Conservation (phyloP, 2,888 invertebrate genomes). For the Yponomeuta plumbellus region DNA sequence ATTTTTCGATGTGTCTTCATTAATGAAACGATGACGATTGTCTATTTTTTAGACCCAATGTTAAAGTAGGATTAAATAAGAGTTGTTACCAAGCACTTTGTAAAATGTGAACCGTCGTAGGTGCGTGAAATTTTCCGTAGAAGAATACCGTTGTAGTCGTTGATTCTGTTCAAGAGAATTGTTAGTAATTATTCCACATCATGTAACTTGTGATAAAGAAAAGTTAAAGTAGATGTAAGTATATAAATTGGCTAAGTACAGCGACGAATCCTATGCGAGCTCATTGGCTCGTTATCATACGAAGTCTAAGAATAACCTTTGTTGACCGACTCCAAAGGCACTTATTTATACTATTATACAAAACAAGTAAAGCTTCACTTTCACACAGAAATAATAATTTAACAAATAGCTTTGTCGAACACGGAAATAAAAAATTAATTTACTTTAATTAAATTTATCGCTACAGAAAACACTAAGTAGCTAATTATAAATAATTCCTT, state of each 20-base stretch:
- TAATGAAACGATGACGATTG: constrained; percentile 38
- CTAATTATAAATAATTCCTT: too few relatives aligned
- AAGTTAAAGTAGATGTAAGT: neutral
- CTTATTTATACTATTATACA: too few relatives aligned
- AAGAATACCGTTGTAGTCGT: neutral
- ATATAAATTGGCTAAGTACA: neutral
- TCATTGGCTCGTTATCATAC: too few relatives aligned
- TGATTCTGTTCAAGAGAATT: neutral
- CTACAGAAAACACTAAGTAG: too few relatives aligned
- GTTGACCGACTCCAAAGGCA: too few relatives aligned
- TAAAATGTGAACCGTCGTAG: constrained; percentile 11
- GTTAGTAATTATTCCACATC: neutral
- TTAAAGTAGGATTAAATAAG: constrained; percentile 30
- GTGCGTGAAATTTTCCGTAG: neutral
- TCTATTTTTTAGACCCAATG: constrained; percentile 54
- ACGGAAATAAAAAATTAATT: too few relatives aligned
- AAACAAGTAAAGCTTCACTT: too few relatives aligned
- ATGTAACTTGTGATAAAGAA: constrained; percentile 11
- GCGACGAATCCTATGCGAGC: neutral
- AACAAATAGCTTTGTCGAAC: too few relatives aligned
- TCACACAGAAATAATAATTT: too few relatives aligned
- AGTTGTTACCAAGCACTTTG: constrained; percentile 2
- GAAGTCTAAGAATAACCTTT: too few relatives aligned
- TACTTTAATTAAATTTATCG: too few relatives aligned
- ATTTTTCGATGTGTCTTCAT: constrained; percentile 52